Evolutionary conservation across 2,797 vertebrate species (phyloP).

Genomic region (Gorsachius magnificus): DNA sequence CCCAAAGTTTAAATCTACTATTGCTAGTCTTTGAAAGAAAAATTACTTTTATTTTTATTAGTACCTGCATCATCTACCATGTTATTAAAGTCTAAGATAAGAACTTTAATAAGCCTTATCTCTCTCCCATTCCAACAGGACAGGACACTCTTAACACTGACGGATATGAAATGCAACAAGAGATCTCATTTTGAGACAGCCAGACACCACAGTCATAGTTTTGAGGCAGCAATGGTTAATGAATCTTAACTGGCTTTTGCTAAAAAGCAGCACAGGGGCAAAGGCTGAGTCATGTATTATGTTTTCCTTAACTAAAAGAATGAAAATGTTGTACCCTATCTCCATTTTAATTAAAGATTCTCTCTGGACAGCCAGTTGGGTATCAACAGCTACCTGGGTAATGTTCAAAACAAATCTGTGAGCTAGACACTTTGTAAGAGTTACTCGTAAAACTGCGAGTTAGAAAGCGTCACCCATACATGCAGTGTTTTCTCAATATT

Average conservation of each 20-base stretch:
- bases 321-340: not conserved
- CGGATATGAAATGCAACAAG: slow-evolving; percentile 78
- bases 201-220: slow-evolving; percentile 19
- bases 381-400: not conserved
- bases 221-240: slow-evolving; percentile 47
- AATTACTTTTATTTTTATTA: slow-evolving; percentile 67
- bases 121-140: slow-evolving; percentile 64
- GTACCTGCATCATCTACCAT: slow-evolving; percentile 63
- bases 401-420: not conserved
- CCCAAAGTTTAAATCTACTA: slow-evolving; percentile 49
- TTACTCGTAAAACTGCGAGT: not conserved
- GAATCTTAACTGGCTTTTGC: slow-evolving; percentile 31
- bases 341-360: slow-evolving; percentile 29
- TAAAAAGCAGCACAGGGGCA: slow-evolving; percentile 1
- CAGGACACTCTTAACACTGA: slow-evolving; percentile 64
- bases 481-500: not conserved
- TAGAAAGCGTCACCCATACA: not conserved
- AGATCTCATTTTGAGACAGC: slow-evolving; percentile 71
- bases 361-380: not conserved
- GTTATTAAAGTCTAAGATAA: slow-evolving; percentile 85
- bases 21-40: slow-evolving; percentile 66
- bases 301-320: not conserved
- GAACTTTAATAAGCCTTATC: slow-evolving; percentile 93
- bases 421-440: not conserved
- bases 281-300: slow-evolving; percentile 14